A percentile compares a stretch with the other conserved stretches of the same genome.
phyloP scores from a whole-genome alignment of 2,113 vertebrate genomes.

The Coreoperca whiteheadi region DNA sequence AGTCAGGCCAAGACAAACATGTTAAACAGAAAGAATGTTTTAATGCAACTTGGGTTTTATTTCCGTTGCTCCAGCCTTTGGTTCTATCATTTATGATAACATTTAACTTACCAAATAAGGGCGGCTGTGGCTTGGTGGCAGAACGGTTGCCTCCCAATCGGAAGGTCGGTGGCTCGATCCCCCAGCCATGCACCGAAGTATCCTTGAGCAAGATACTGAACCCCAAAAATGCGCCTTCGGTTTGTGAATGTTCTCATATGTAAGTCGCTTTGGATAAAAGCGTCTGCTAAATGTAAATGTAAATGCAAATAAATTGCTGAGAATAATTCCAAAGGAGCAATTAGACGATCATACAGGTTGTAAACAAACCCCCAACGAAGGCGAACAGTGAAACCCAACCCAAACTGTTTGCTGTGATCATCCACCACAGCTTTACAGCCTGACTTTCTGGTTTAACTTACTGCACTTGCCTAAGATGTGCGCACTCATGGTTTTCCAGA shows the following conservation, averaged over 20 bases:
- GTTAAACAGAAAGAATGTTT: background rate
- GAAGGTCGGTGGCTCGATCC: too few species aligned
- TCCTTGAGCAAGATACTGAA: too few species aligned
- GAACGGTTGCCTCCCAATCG: too few species aligned
- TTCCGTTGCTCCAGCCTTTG: background rate
- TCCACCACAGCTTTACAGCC: background rate
- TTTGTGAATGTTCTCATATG: too few species aligned
- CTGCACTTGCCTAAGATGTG: background rate
- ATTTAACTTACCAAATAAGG: background rate
- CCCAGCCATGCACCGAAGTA: too few species aligned
- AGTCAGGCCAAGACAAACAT: background rate
- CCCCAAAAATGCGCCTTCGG: too few species aligned
- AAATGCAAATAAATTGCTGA: background rate
- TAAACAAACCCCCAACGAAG: background rate
- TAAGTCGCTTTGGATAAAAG: too few species aligned
- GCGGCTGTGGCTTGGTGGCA: too few species aligned
- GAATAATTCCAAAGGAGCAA: background rate
- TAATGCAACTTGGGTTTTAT: background rate
- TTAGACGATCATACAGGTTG: background rate
- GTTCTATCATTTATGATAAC: too few species aligned
- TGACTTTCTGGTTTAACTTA: background rate
- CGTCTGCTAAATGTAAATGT: too few species aligned
- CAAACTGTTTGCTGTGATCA: background rate
- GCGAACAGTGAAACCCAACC: background rate
- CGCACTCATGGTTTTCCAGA: background rate